Percentiles rank a stretch among this genome's conserved stretches.
These are phyloP conservation scores for Xiphorhynchus erythropygius DNA, from an alignment of 2,797 vertebrate genomes.

Conservation along the genomic window DNA sequence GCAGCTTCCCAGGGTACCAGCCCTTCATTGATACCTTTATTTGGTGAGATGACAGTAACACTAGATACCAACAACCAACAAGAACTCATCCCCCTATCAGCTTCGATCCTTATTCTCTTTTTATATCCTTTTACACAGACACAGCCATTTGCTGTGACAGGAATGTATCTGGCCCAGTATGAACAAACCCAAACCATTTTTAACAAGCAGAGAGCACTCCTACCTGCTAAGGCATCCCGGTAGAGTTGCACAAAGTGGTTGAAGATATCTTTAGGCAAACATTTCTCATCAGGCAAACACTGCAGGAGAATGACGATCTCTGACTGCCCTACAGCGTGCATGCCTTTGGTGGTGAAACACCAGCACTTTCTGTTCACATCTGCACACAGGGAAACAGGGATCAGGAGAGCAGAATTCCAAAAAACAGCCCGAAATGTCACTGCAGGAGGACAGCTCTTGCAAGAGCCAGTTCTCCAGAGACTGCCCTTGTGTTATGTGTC, in stretches of 20 bases:
- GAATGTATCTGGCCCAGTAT: not conserved
- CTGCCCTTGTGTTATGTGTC: not conserved
- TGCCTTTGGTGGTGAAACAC: conserved; percentile 96
- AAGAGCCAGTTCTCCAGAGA: not conserved
- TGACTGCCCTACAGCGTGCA: conserved; percentile 95
- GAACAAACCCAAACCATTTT: not conserved
- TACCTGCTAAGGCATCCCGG: conserved; percentile 93
- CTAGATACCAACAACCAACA: not conserved
- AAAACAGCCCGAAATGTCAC: not conserved
- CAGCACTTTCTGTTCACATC: conserved; percentile 99
- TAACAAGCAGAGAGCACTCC: conserved; percentile 9
- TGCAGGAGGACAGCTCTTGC: not conserved
- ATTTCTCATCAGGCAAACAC: conserved; percentile 95
- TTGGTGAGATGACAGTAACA: not conserved
- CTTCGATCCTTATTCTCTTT: not conserved
- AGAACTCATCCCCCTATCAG: not conserved
- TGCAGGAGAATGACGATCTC: conserved; percentile 95
- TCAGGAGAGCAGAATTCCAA: not conserved
- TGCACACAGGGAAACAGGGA: conserved; percentile 42
- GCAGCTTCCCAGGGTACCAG: not conserved
- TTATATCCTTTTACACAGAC: not conserved
- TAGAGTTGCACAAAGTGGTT: conserved; percentile 98
- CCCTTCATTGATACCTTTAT: not conserved
- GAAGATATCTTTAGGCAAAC: conserved; percentile 94
- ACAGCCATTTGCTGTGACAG: not conserved